Percentiles rank a stretch among this genome's conserved stretches.
Conservation (phyloP, 1,140 invertebrate genomes). For the Steinernema feltiae region DNA sequence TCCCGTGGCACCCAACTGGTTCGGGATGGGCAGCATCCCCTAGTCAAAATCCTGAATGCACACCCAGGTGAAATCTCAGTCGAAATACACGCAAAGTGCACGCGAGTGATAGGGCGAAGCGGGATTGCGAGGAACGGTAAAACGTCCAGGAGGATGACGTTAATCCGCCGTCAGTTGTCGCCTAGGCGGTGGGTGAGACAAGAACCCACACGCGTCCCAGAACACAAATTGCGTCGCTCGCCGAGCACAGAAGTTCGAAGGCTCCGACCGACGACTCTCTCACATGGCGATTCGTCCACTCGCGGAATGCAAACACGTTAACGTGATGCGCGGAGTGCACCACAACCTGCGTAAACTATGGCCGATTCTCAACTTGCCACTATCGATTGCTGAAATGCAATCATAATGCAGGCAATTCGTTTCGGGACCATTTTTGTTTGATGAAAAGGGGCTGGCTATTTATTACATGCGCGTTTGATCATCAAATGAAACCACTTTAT, state of each 20-base stretch:
- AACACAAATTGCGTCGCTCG: not conserved
- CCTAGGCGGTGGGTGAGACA: not conserved
- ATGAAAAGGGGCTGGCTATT: not conserved
- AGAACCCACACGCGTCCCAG: not conserved
- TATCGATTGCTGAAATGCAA: not conserved
- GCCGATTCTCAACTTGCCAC: constrained; percentile 4
- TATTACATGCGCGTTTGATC: no score
- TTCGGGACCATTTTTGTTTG: not conserved
- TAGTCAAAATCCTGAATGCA: not conserved
- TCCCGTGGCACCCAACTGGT: not conserved
- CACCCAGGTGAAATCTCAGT: not conserved
- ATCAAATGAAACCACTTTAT: no score
- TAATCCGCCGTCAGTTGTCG: not conserved
- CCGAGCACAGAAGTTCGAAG: not conserved
- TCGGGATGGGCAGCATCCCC: constrained; percentile 7
- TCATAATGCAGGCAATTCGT: not conserved
- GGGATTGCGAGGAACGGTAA: not conserved
- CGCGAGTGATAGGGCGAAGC: not conserved
- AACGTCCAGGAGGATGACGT: not conserved
- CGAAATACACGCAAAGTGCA: not conserved
- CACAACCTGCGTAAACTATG: not conserved
- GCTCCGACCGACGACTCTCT: not conserved
- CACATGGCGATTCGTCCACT: not conserved
- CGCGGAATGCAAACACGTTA: not conserved
- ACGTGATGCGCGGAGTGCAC: not conserved